These are phyloP conservation scores for Eulacestoma nigropectus DNA, from an alignment of 2,113 vertebrate species.

Conservation along the genomic window DNA sequence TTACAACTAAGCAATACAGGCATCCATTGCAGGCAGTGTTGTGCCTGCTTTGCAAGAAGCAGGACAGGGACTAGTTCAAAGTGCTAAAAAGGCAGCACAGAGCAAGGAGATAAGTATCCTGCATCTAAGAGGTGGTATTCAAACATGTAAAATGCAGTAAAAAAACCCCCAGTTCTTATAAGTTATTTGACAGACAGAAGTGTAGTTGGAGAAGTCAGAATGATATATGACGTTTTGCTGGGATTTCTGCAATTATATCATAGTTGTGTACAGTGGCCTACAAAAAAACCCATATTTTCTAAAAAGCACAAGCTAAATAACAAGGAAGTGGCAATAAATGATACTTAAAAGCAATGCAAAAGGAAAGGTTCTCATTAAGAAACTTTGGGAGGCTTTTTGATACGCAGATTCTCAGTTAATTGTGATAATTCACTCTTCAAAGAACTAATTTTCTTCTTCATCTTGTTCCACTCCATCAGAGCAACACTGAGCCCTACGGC, in stretches of 20 bases:
- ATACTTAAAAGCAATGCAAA: not conserved
- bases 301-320: not conserved
- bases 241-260: not conserved
- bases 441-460: not conserved
- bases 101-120: not conserved
- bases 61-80: not conserved
- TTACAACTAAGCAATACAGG: not conserved
- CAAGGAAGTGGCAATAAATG: not conserved
- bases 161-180: accelerated
- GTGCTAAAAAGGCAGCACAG: not conserved
- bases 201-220: not conserved
- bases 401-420: not conserved
- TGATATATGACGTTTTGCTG: not conserved
- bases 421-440: not conserved
- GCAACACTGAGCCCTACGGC: accelerated
- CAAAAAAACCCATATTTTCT: accelerated
- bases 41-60: not conserved
- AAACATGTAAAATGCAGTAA: not conserved
- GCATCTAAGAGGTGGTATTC: not conserved
- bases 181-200: not conserved
- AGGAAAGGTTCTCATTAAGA: not conserved
- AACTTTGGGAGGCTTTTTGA: not conserved
- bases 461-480: not conserved
- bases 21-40: not conserved
- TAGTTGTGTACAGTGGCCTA: not conserved